phyloP scores from a whole-genome alignment of 2,797 vertebrate species.

The Sternotherus odoratus region DNA sequence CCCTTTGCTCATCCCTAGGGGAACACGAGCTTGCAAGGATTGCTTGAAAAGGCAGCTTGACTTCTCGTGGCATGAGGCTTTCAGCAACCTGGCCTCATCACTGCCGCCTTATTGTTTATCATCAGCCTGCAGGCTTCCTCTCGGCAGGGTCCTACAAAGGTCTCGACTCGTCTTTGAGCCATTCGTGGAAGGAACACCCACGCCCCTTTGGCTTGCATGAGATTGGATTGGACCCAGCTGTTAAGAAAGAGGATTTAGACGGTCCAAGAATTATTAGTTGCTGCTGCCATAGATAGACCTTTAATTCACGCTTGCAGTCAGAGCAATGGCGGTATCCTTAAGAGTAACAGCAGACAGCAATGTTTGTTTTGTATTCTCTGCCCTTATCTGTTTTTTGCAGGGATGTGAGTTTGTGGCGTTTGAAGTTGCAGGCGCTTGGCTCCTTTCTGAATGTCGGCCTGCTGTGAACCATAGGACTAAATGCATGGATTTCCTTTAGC shows the following conservation, averaged over 20 bases:
- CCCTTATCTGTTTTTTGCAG: background rate
- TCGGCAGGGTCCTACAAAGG: background rate
- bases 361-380: background rate
- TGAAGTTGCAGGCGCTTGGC: background rate
- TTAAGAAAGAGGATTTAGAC: conserved; percentile 39
- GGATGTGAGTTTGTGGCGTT: background rate
- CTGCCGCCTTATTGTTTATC: background rate
- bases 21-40: background rate
- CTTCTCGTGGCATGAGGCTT: background rate
- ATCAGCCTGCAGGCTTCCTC: background rate
- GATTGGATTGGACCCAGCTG: conserved; percentile 47
- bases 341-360: background rate
- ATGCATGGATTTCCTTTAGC: background rate
- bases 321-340: conserved; percentile 11
- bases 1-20: background rate
- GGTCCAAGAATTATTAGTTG: conserved; percentile 9
- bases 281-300: conserved; percentile 12
- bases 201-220: conserved; percentile 18
- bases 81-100: background rate
- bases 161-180: conserved; percentile 35
- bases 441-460: background rate
- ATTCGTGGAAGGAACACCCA: conserved; percentile 5
- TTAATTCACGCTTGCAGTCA: background rate
- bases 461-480: fast-evolving
- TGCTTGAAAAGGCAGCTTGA: conserved; percentile 6